Base-by-base conservation (phyloP, 1,140 invertebrate genomes). In the Rhagoletis pomonella region DNA sequence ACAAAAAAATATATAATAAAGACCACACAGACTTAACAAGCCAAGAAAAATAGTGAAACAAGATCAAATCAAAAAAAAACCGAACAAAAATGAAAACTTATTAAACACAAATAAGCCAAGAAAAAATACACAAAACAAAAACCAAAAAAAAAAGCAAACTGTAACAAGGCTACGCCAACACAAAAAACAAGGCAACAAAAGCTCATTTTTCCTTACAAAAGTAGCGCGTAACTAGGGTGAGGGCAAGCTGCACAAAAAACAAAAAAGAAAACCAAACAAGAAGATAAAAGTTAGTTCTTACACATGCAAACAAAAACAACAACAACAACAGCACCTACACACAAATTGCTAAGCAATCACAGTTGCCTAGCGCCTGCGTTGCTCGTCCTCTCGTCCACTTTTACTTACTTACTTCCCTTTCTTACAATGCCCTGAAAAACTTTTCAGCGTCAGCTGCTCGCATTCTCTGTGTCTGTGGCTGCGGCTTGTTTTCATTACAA, bases 401-500 rank as follows among this genome's bases (percentile, higher is more conserved):
- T 55, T 55, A 5, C 50, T 55, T 10, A 55, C 50, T 55, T 10
- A 3, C 50, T 1, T 29, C 29, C 29, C 29, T 1, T 29, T 29
- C 50, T 55, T 5, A 55, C 50, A 29, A 29, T 55, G 5, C 50
- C 50, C 10, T 55, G 50, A 10, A 7, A 62, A 62, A 62, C 12
- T 62, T 62, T 62, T 4, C 12, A 4, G 17, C 12, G n/a, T 62
- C 60, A 62, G 67, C 67, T 44, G 67, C 67, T 5, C 12, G 4
- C 12, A 6, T 47, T 47, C 69, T 2, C 69, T 73, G 4, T 12
- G 4, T 50, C 17, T 73, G 42, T 1, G 69, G 42, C 69, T 29
- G 64, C 39, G 64, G 64, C 69, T 73, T 47, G 44, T 73, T 73
- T 73, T 47, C 44, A 73, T 73, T 67, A 12, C 6, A 67, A 67